phyloP scores from a whole-genome alignment of 2,888 invertebrate species.

The Enchytraeus crypticus region DNA sequence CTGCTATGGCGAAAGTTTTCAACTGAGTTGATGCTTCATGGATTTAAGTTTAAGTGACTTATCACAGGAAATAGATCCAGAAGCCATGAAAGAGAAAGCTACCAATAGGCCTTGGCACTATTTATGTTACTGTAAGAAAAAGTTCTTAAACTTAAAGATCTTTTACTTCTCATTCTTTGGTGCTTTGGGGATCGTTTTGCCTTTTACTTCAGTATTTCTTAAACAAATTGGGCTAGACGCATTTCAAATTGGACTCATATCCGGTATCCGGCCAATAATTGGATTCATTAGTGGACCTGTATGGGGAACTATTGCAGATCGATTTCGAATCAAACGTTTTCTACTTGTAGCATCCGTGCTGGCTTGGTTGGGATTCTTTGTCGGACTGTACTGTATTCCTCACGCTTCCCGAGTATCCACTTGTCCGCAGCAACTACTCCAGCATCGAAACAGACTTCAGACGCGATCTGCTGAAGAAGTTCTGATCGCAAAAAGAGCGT shows the following conservation, averaged over 20 bases:
- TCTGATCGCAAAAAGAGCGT: not conserved
- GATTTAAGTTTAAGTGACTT: too few relatives aligned
- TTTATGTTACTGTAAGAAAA: not conserved
- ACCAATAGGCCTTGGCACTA: not conserved
- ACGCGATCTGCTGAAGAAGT: not conserved
- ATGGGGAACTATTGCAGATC: slow-evolving; percentile 21
- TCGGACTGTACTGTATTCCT: slow-evolving; percentile 13
- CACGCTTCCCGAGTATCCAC: not conserved
- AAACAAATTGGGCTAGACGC: slow-evolving; percentile 23
- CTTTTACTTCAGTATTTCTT: slow-evolving; percentile 20
- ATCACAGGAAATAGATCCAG: too few relatives aligned
- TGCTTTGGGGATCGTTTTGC: slow-evolving; percentile 14
- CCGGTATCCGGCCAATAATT: slow-evolving; percentile 19
- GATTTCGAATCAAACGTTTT: slow-evolving; percentile 9
- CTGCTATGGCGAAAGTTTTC: too few relatives aligned
- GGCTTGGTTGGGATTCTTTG: slow-evolving; percentile 17
- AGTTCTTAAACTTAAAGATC: slow-evolving; percentile 14
- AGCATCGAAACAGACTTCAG: not conserved
- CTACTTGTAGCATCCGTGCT: slow-evolving; percentile 16
- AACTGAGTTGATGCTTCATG: too few relatives aligned
- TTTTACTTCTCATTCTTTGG: slow-evolving; percentile 22
- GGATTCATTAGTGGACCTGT: slow-evolving; percentile 20
- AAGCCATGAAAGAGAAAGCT: too few relatives aligned
- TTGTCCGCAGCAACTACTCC: not conserved
- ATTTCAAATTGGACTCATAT: slow-evolving; percentile 20